These are phyloP conservation scores for Bubo bubo DNA, from an alignment of 2,113 vertebrate genomes.

Conservation along the genomic window DNA sequence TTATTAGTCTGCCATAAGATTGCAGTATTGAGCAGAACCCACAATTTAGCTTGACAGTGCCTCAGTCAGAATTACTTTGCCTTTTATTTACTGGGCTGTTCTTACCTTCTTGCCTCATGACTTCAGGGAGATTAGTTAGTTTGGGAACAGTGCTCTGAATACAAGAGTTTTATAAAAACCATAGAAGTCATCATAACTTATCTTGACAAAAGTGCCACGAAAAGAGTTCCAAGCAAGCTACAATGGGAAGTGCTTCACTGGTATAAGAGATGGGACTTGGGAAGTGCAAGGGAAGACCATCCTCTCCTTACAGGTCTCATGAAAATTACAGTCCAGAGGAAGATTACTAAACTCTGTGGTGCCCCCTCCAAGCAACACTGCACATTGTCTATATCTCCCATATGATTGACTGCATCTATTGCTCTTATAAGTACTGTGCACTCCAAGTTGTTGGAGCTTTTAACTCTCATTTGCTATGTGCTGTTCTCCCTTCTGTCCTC, in stretches of 20 bases:
- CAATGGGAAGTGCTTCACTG: not conserved
- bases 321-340: not conserved
- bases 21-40: fast-evolving
- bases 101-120: not conserved
- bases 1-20: not conserved
- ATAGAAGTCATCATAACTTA: not conserved
- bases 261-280: not conserved
- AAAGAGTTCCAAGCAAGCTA: not conserved
- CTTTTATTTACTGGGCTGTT: not conserved
- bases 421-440: not conserved
- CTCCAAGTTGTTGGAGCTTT: not conserved
- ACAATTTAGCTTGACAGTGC: not conserved
- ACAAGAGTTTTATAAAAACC: not conserved
- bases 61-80: not conserved
- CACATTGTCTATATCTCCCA: not conserved
- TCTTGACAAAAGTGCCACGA: not conserved
- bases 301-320: not conserved
- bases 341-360: not conserved
- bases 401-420: fast-evolving
- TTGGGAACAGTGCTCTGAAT: not conserved
- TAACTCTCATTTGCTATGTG: not conserved
- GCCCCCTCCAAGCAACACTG: not conserved
- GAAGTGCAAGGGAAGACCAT: not conserved
- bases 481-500: not conserved
- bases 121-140: not conserved